Percentiles rank a stretch among this genome's conserved stretches.
Conservation (phyloP, 2,888 invertebrate genomes). For the Stenotaenia linearis region DNA sequence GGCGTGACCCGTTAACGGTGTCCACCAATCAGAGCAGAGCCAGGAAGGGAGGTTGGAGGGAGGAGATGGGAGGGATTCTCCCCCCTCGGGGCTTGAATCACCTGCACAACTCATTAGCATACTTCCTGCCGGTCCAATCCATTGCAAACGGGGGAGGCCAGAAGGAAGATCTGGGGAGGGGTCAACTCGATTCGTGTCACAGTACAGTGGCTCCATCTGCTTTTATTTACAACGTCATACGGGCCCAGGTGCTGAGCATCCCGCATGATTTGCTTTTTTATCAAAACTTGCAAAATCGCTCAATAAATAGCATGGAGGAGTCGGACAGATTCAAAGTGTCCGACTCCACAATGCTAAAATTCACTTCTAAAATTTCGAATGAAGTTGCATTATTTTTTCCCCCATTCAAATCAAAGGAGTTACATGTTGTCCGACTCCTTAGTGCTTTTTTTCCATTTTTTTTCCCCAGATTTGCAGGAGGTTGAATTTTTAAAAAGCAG, state of each 20-base stretch:
- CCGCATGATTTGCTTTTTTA: not conserved
- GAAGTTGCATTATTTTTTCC: too few relatives aligned
- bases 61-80: constrained; percentile 23
- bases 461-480: too few relatives aligned
- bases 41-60: constrained; percentile 24
- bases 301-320: too few relatives aligned
- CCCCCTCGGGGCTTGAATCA: constrained; percentile 29
- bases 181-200: not conserved
- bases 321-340: too few relatives aligned
- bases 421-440: too few relatives aligned
- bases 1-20: constrained; percentile 30
- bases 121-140: constrained; percentile 29
- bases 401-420: too few relatives aligned
- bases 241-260: not conserved
- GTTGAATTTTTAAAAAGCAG: too few relatives aligned
- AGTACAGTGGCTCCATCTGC: constrained; percentile 26
- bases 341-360: too few relatives aligned
- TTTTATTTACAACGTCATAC: not conserved
- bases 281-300: not conserved
- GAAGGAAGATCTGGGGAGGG: constrained; percentile 21
- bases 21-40: not conserved
- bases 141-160: constrained; percentile 12
- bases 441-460: too few relatives aligned
- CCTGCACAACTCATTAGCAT: constrained; percentile 31
- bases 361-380: too few relatives aligned